phyloP scores from a whole-genome alignment of 2,888 invertebrate species.

The Eurytoma adleriae region DNA sequence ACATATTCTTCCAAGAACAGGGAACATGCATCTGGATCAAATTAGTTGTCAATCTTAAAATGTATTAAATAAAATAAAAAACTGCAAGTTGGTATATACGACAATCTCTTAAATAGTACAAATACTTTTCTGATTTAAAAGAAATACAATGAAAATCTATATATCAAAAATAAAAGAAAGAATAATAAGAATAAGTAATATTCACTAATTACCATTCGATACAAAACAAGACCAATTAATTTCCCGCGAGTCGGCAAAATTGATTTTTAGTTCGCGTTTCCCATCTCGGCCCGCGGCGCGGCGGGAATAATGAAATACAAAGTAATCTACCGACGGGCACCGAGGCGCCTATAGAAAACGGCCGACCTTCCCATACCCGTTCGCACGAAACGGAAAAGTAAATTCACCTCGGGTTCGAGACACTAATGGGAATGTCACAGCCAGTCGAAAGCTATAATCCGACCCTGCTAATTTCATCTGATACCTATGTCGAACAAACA shows the following conservation, averaged over 20 bases:
- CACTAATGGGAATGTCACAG: slow-evolving; percentile 64
- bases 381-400: slow-evolving; percentile 28
- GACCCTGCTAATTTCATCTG: slow-evolving; percentile 48
- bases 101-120: no score
- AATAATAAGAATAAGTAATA: no score
- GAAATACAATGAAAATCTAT: no score
- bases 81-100: no score
- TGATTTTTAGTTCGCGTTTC: background rate
- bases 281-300: background rate
- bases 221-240: slow-evolving; percentile 25
- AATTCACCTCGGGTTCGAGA: slow-evolving; percentile 33
- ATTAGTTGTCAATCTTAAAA: no score
- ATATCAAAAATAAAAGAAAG: no score
- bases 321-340: background rate
- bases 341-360: slow-evolving; percentile 2
- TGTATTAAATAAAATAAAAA: no score
- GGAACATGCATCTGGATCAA: no score
- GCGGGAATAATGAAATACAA: slow-evolving; percentile 38
- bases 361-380: background rate
- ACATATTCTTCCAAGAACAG: no score
- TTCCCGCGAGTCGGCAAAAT: background rate
- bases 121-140: no score
- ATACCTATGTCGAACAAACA: slow-evolving; percentile 39
- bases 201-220: background rate
- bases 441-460: slow-evolving; percentile 59